phyloP scores from a whole-genome alignment of 1,140 invertebrate species.

The Linepithema humile region DNA sequence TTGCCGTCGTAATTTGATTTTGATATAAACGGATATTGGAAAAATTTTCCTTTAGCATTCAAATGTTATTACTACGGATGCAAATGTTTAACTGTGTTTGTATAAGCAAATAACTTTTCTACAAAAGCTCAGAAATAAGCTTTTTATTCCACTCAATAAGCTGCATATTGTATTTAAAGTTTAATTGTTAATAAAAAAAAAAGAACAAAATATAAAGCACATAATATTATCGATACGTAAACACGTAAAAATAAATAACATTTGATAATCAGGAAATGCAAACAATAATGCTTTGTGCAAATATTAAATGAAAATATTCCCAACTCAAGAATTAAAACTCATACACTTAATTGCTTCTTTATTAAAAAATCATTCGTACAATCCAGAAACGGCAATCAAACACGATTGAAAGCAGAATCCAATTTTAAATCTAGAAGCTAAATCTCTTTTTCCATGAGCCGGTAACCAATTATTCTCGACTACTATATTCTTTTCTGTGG shows the following conservation, averaged over 20 bases:
- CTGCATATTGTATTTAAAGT: not conserved
- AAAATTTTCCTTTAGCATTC: not conserved
- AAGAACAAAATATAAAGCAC: not conserved
- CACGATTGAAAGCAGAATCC: not conserved
- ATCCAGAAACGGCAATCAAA: not conserved
- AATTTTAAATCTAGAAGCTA: constrained; percentile 3
- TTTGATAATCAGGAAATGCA: not conserved
- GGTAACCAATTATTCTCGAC: not conserved
- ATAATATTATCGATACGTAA: not conserved
- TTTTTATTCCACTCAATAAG: not conserved
- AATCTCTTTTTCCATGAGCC: not conserved
- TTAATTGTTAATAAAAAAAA: not conserved
- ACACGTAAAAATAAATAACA: not conserved
- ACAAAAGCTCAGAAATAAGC: not conserved
- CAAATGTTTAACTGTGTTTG: not conserved
- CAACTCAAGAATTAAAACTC: not conserved
- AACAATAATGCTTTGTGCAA: not conserved
- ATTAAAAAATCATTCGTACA: not conserved
- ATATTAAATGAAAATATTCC: not conserved
- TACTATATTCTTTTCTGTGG: not conserved
- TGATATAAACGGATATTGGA: constrained; percentile 22
- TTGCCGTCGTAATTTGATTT: not conserved
- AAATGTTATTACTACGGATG: not conserved
- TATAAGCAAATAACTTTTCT: not conserved
- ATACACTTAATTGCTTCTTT: not conserved